A percentile compares a stretch with the other conserved stretches of the same genome.
phyloP scores from a whole-genome alignment of 2,797 vertebrate species.

The Staurois parvus region DNA sequence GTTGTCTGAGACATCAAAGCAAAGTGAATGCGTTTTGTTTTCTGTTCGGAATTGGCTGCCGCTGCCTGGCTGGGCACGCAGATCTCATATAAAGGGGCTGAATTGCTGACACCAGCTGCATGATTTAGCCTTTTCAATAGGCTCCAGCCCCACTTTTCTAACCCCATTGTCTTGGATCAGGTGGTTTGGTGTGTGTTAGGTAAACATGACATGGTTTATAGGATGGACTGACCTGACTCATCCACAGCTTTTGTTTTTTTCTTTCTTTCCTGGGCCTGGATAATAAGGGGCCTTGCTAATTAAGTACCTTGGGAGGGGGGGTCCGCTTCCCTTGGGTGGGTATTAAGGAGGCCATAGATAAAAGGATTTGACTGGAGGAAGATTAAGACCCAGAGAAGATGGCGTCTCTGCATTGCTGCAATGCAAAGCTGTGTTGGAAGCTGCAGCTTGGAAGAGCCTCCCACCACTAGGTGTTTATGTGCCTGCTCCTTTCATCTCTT shows the following conservation, averaged over 20 bases:
- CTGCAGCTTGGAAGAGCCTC: conserved; percentile 72
- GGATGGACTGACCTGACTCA: background rate
- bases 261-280: background rate
- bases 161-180: conserved; percentile 14
- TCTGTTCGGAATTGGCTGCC: background rate
- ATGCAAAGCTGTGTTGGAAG: conserved; percentile 68
- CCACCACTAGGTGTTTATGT: conserved; percentile 71
- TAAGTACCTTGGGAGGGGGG: conserved; percentile 6
- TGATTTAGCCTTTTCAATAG: background rate
- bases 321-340: conserved; percentile 29
- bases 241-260: background rate
- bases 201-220: conserved; percentile 14
- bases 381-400: conserved; percentile 85
- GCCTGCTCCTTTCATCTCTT: conserved; percentile 50
- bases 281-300: conserved; percentile 3
- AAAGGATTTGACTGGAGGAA: conserved; percentile 66
- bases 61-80: too few relatives aligned
- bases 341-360: conserved; percentile 32
- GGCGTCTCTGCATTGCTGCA: conserved; percentile 94
- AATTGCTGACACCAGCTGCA: conserved; percentile 12
- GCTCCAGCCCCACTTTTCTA: background rate
- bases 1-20: conserved; percentile 46
- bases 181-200: conserved; percentile 7
- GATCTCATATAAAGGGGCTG: background rate
- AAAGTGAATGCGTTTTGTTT: background rate